Evolutionary conservation across 2,888 invertebrate species (phyloP).

Genomic region (Hydrotaea diabolus): DNA sequence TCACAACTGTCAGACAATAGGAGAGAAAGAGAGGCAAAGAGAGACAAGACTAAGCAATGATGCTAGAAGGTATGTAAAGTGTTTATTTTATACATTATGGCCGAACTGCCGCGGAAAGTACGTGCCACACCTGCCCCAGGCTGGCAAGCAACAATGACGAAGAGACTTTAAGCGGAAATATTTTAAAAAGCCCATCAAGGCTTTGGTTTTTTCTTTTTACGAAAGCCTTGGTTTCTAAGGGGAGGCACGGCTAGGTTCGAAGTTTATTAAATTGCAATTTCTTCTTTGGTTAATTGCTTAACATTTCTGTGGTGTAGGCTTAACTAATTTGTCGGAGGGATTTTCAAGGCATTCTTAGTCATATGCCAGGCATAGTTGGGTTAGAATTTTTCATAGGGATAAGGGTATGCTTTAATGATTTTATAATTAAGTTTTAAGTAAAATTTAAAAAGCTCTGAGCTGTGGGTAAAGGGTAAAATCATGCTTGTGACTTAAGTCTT

Average conservation of each 20-base stretch:
- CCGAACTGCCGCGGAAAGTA: conserved; percentile 4
- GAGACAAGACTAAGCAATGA: background rate
- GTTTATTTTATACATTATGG: conserved; percentile 31
- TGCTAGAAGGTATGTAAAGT: conserved; percentile 46
- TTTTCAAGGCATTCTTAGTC: background rate
- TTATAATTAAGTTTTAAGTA: background rate
- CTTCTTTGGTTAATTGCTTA: conserved; percentile 6
- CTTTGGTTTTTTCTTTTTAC: conserved; percentile 9
- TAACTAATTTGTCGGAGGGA: conserved; percentile 18
- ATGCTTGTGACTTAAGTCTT: conserved; percentile 11
- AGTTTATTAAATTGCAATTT: conserved; percentile 32
- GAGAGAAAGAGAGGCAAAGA: background rate
- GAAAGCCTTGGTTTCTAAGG: too few relatives aligned
- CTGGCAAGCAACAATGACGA: background rate
- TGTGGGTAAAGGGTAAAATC: background rate
- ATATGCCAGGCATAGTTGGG: too few relatives aligned
- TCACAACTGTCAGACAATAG: background rate
- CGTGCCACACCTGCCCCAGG: conserved; percentile 52
- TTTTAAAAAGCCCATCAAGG: conserved; percentile 27
- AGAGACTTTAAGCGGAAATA: background rate
- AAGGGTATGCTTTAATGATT: background rate
- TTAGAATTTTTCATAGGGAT: background rate
- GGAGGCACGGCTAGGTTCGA: background rate
- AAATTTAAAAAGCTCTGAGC: background rate
- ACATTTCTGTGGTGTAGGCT: conserved; percentile 14